Evolutionary conservation across 2,797 vertebrate species (phyloP).

Genomic region (Mycteria americana): DNA sequence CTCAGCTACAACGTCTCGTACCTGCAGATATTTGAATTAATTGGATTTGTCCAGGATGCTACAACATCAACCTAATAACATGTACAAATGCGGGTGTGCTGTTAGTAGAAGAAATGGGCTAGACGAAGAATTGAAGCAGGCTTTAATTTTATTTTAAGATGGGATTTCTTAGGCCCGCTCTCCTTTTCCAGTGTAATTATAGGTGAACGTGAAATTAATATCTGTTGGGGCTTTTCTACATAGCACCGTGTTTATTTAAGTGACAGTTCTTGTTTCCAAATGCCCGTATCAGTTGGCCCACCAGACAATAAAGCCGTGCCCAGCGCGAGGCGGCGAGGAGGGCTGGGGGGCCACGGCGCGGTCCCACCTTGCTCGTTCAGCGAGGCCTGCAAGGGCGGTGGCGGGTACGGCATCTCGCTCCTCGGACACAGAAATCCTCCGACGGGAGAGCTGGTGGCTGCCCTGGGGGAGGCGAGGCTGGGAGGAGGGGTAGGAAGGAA

Average conservation of each 20-base stretch:
- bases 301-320: not conserved
- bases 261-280: not conserved
- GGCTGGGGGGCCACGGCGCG: not conserved
- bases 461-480: not conserved
- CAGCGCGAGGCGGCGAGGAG: not conserved
- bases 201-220: not conserved
- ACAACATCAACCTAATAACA: not conserved
- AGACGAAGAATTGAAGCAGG: not conserved
- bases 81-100: not conserved
- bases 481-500: not conserved
- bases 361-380: not conserved
- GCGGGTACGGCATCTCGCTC: not conserved
- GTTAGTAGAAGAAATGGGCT: not conserved
- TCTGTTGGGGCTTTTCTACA: not conserved
- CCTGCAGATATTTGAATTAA: constrained; percentile 12
- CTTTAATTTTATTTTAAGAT: constrained; percentile 43
- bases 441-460: not conserved
- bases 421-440: not conserved
- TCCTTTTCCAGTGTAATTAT: constrained; percentile 6
- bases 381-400: accelerated
- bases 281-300: not conserved
- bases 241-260: not conserved
- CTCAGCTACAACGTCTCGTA: constrained; percentile 4
- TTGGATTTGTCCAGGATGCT: constrained; percentile 35
- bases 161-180: not conserved